Conservation (phyloP, 2,797 vertebrate genomes). For the Sebastiscus albofasciatus region DNA sequence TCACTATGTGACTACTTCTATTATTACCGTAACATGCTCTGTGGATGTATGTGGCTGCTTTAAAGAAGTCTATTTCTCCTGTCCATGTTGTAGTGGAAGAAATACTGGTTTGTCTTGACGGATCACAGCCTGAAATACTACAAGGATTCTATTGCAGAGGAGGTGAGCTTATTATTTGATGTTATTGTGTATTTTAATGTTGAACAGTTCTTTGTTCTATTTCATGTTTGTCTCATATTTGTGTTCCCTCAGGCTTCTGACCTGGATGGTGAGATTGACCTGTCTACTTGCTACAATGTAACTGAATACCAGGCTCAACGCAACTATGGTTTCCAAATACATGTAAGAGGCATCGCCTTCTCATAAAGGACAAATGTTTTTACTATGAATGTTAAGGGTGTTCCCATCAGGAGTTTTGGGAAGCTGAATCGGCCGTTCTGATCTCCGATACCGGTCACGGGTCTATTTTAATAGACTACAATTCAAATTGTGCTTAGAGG, state of each 20-base stretch:
- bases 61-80: neutral
- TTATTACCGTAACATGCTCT: neutral
- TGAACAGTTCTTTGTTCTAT: neutral
- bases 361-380: neutral
- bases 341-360: conserved; percentile 69
- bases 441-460: too few species aligned
- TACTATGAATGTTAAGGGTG: too few species aligned
- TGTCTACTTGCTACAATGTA: conserved; percentile 84
- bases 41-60: neutral
- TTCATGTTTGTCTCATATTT: neutral
- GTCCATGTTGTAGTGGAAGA: conserved; percentile 82
- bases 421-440: too few species aligned
- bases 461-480: too few species aligned
- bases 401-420: too few species aligned
- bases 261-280: conserved; percentile 86
- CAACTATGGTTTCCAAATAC: conserved; percentile 88
- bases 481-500: too few species aligned
- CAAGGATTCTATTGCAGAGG: conserved; percentile 88
- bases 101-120: conserved; percentile 88
- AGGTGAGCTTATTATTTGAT: conserved; percentile 67
- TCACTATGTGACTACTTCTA: neutral
- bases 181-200: neutral
- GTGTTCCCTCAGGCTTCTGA: conserved; percentile 80
- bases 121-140: conserved; percentile 88
- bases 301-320: conserved; percentile 88